Base-by-base conservation (phyloP, 2,113 vertebrate species). In the Jacana jacana region DNA sequence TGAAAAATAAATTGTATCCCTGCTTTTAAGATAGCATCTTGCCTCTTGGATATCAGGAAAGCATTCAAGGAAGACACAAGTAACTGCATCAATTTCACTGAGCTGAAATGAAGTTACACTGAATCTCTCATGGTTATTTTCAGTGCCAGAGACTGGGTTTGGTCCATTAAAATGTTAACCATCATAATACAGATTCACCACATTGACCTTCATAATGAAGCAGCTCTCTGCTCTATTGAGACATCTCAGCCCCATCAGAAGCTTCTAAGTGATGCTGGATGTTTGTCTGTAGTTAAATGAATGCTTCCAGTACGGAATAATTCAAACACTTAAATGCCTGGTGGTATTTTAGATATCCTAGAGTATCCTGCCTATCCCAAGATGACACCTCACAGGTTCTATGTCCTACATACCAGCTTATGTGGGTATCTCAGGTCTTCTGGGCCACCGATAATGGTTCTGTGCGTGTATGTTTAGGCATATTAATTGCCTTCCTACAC, bases 151-250 rank as follows among this genome's bases (percentile, higher is more conserved):
- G 35, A 44, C 13, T 70, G 60, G 24, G 12, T 93, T 48, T 78
- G 51, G 35, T 18, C 46, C n/a, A 44, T 57, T 77, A 65, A 73
- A 89, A 78, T 31, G 14, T 54, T 76, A 68, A 15, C 68, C 52
- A 20, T 46, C 37, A 28, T 42, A 55, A 65, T 55, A 81, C 0
- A 73, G 44, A 61, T 61, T 91, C 11, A 52, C 25, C 28, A 68
- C 81, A 25, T 35, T 60, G n/a, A n/a, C 27, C 40, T 68, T 37
- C 25, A 80, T 54, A 63, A 71, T 46, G 37, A 31, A 83, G 27
- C 25, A 63, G 20, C 6, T 46, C 33, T 79, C 33, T 42, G n/a
- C 33, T 75, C 46, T 61, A 3, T 5, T 0, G 0, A 86, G 42
- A 17, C 4, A 10, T 27, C 48, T 54, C 63, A 58, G 27, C 61